Conservation (phyloP, 2,888 invertebrate genomes). For the Epistrophe eligans region DNA sequence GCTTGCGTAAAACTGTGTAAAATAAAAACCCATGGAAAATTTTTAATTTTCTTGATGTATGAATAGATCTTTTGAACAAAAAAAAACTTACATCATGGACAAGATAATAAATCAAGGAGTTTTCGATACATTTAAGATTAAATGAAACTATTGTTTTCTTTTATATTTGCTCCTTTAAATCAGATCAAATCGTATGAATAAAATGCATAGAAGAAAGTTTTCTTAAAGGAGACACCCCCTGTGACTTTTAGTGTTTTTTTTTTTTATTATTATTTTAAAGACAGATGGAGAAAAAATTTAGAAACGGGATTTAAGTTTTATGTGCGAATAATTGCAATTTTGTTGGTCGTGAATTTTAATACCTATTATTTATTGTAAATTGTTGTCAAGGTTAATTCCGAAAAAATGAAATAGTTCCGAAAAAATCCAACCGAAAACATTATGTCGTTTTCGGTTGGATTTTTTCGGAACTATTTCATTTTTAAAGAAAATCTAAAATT, state of each 20-base stretch:
- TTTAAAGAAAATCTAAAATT: too few relatives aligned
- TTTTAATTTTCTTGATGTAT: not conserved
- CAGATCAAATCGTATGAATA: constrained; percentile 42
- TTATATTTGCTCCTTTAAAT: constrained; percentile 28
- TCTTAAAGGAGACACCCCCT: constrained; percentile 4
- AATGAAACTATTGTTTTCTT: constrained; percentile 24
- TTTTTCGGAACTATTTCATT: too few relatives aligned
- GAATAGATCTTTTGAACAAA: constrained; percentile 17
- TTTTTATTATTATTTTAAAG: not conserved
- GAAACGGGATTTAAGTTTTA: not conserved
- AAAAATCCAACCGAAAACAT: too few relatives aligned
- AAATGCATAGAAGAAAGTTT: constrained; percentile 1
- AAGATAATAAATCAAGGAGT: constrained; percentile 44
- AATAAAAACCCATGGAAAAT: not conserved
- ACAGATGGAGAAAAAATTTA: constrained; percentile 35
- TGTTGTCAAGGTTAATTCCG: too few relatives aligned
- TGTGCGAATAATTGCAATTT: constrained; percentile 46
- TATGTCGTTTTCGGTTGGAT: too few relatives aligned
- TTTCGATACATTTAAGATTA: constrained; percentile 11
- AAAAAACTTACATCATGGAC: constrained; percentile 1
- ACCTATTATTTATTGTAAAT: too few relatives aligned
- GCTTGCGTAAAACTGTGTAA: constrained; percentile 5
- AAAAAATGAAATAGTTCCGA: too few relatives aligned
- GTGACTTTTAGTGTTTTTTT: constrained; percentile 19
- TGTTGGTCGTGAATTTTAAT: not conserved